A percentile compares a stretch with the other conserved stretches of the same genome.
phyloP scores from a whole-genome alignment of 1,140 invertebrate genomes.

The Mizuhopecten yessoensis region DNA sequence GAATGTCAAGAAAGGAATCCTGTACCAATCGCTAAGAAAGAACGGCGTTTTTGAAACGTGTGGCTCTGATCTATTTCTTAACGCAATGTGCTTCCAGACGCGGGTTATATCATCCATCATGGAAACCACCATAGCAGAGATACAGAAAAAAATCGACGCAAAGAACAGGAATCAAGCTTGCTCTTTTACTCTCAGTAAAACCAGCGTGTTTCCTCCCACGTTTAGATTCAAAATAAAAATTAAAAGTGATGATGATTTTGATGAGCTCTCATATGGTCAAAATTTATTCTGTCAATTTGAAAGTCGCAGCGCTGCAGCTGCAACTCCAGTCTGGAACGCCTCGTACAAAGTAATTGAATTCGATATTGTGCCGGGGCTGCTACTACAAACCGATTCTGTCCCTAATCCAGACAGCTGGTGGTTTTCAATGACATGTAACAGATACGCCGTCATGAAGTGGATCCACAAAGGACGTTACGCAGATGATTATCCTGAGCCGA shows the following conservation, averaged over 20 bases:
- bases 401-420: not conserved
- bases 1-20: not conserved
- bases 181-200: not conserved
- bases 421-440: not conserved
- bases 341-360: not conserved
- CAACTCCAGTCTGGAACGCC: too few species aligned
- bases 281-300: too few species aligned
- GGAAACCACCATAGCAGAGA: not conserved
- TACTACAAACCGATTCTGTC: not conserved
- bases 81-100: not conserved
- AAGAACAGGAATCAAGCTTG: not conserved
- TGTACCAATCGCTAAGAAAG: not conserved
- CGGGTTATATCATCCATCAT: not conserved
- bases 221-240: not conserved
- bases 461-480: not conserved
- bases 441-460: slow-evolving; percentile 10
- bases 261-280: too few species aligned
- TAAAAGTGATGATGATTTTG: not conserved
- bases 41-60: not conserved
- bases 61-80: not conserved
- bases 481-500: not conserved
- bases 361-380: not conserved
- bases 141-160: not conserved
- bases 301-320: too few species aligned
- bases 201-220: not conserved